A percentile compares a stretch with the other conserved stretches of the same genome.
Conservation (phyloP, 2,113 vertebrate species). For the Aythya baeri region DNA sequence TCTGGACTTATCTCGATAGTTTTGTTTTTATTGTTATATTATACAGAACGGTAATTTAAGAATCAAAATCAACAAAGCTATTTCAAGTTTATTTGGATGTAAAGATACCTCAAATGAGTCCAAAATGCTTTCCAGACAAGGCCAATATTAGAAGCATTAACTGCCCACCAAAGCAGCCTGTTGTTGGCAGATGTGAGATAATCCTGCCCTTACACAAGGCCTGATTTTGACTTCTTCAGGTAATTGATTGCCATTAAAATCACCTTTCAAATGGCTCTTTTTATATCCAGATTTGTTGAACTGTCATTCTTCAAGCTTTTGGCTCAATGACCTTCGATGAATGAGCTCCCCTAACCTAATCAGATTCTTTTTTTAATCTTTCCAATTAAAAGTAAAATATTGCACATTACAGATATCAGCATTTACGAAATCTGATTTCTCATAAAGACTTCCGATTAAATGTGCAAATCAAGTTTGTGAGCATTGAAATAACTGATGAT, state of each 20-base stretch:
- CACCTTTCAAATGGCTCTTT: background rate
- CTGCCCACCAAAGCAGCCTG: background rate
- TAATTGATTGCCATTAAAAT: slow-evolving; percentile 6
- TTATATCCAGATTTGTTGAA: background rate
- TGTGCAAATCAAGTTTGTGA: background rate
- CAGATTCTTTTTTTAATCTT: background rate
- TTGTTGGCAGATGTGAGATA: background rate
- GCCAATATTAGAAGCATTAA: background rate
- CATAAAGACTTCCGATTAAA: background rate
- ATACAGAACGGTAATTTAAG: background rate
- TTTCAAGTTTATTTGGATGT: background rate
- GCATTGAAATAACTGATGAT: background rate
- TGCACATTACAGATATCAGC: background rate
- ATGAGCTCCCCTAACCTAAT: background rate
- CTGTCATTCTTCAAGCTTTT: background rate
- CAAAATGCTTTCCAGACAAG: background rate
- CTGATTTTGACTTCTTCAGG: background rate
- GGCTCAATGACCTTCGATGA: background rate
- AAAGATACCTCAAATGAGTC: background rate
- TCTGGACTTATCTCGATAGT: background rate
- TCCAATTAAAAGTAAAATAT: background rate
- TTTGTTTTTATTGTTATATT: background rate
- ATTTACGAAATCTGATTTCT: background rate
- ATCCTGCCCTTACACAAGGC: background rate
- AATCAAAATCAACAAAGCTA: background rate